Evolutionary conservation across 2,888 invertebrate species (phyloP).

Genomic region (Rhimphoctona megacephalus): DNA sequence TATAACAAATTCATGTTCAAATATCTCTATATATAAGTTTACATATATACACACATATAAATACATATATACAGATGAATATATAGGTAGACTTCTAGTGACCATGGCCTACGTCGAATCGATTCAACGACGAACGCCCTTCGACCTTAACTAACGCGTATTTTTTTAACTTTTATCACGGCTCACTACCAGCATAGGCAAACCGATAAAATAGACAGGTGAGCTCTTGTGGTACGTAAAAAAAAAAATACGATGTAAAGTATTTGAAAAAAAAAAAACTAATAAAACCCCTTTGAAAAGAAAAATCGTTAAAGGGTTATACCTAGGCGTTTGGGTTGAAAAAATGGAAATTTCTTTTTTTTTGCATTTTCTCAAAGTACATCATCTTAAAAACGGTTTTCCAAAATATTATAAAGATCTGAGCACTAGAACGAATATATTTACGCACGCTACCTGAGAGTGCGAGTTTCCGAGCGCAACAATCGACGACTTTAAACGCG

Average conservation of each 20-base stretch:
- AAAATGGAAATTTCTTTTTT: too few species aligned
- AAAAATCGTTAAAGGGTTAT: neutral
- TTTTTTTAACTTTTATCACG: conserved; percentile 50
- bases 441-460: too few species aligned
- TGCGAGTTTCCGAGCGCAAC: too few species aligned
- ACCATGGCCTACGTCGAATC: conserved; percentile 73
- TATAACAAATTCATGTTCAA: neutral
- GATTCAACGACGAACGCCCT: conserved; percentile 73
- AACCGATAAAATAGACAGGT: conserved; percentile 23
- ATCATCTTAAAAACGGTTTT: too few species aligned
- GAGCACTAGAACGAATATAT: too few species aligned
- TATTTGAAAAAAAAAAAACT: neutral
- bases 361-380: too few species aligned
- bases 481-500: too few species aligned
- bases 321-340: too few species aligned
- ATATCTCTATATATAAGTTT: neutral
- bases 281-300: conserved; percentile 4
- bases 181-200: conserved; percentile 26
- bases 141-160: conserved; percentile 73
- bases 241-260: neutral
- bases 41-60: conserved; percentile 2
- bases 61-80: conserved; percentile 25
- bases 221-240: conserved; percentile 11
- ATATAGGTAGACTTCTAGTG: conserved; percentile 48
- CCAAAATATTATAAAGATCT: too few species aligned